phyloP scores from a whole-genome alignment of 92 coral and sea anemone genomes.

The Porites divaricata region DNA sequence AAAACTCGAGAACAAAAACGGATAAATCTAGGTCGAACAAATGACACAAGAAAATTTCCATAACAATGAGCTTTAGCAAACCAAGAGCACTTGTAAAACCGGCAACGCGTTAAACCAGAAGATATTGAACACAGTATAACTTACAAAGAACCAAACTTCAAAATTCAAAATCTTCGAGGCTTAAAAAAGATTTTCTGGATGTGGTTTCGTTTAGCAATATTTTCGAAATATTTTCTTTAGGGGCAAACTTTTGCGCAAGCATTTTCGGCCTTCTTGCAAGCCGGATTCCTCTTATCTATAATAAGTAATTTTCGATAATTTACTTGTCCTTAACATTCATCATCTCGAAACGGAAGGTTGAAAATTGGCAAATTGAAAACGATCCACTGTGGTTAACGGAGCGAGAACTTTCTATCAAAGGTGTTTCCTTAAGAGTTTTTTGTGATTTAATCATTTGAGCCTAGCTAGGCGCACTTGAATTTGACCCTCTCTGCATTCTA shows the following conservation, averaged over 20 bases:
- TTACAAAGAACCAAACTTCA: slow-evolving; percentile 12
- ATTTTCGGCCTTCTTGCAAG: neutral
- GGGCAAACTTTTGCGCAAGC: neutral
- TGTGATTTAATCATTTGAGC: slow-evolving; percentile 18
- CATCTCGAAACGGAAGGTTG: slow-evolving; percentile 31
- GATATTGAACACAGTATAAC: slow-evolving; percentile 32
- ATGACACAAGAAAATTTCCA: slow-evolving; percentile 31
- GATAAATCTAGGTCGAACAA: slow-evolving; percentile 25
- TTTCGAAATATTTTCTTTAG: neutral
- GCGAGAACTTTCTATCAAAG: neutral
- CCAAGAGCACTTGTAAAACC: slow-evolving; percentile 25
- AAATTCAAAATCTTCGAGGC: neutral
- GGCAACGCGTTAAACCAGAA: slow-evolving; percentile 20
- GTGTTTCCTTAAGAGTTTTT: slow-evolving; percentile 16
- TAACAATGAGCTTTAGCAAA: slow-evolving; percentile 23
- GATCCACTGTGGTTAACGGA: slow-evolving; percentile 10
- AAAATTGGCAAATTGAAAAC: slow-evolving; percentile 15
- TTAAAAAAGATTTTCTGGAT: slow-evolving; percentile 6
- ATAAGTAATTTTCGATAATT: slow-evolving; percentile 66
- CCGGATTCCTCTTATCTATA: slow-evolving; percentile 54
- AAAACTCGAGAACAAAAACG: slow-evolving; percentile 36
- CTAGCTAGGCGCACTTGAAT: slow-evolving; percentile 19
- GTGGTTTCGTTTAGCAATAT: neutral
- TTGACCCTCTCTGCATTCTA: slow-evolving; percentile 20
- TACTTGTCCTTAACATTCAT: slow-evolving; percentile 62